Conservation (phyloP, 92 coral and sea anemone genomes). For the Nematostella vectensis region DNA sequence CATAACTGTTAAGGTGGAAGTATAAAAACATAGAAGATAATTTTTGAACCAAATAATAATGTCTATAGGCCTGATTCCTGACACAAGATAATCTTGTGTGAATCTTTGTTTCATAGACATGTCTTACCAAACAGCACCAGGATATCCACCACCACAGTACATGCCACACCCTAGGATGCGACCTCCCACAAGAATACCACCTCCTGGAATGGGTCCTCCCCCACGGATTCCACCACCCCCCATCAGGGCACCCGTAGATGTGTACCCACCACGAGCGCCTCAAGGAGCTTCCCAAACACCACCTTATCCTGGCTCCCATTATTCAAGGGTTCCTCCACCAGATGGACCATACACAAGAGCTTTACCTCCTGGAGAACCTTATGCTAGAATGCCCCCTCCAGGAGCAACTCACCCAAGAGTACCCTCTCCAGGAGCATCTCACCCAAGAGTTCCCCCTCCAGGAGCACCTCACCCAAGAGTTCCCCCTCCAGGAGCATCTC, state of each 20-base stretch:
- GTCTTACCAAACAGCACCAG: no score
- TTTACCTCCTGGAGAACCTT: constrained; percentile 7
- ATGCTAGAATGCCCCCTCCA: constrained; percentile 20
- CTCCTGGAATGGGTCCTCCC: not conserved
- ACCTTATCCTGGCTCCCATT: constrained; percentile 15
- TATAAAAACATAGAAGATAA: no score
- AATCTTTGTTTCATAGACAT: no score
- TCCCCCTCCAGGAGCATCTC: constrained; percentile 20
- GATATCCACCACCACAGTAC: constrained; percentile 10
- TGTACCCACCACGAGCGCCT: constrained; percentile 32
- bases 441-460: constrained; percentile 29
- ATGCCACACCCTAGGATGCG: not conserved
- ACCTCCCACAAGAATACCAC: not conserved
- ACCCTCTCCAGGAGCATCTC: constrained; percentile 25
- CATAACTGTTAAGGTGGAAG: no score
- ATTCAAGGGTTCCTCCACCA: constrained; percentile 12
- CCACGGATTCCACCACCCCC: constrained; percentile 15
- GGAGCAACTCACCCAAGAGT: constrained; percentile 9
- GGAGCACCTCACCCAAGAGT: constrained; percentile 13
- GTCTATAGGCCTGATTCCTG: no score
- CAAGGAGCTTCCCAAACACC: constrained; percentile 17
- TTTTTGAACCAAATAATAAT: no score
- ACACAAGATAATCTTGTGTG: no score
- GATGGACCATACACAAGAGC: constrained; percentile 11
- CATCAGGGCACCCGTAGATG: not conserved